These are phyloP conservation scores for Lepus townsendii DNA, from an alignment of 2,797 vertebrate species.

Conservation along the genomic window DNA sequence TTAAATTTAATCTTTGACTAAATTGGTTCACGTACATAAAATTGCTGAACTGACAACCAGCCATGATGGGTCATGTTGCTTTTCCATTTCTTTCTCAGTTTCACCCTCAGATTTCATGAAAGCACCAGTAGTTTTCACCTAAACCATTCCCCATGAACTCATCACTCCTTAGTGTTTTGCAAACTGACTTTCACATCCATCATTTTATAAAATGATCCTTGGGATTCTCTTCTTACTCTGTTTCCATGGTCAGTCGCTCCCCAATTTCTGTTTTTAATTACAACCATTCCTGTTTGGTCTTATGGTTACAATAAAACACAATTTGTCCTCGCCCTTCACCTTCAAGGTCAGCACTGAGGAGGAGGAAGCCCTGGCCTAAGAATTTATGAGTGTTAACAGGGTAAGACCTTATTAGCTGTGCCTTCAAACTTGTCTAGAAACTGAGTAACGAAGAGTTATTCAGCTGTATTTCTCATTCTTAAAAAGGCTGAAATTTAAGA, in stretches of 20 bases:
- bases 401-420: neutral
- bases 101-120: neutral
- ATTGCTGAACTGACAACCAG: neutral
- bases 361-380: neutral
- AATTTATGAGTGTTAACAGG: neutral
- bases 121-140: neutral
- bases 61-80: neutral
- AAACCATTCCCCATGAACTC: neutral
- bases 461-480: conserved; percentile 28
- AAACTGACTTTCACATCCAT: neutral
- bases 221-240: neutral
- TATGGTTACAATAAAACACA: conserved; percentile 1
- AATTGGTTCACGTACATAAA: neutral
- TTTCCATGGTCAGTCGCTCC: neutral
- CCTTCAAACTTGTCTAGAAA: neutral
- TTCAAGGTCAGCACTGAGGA: conserved; percentile 24
- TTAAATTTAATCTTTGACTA: neutral
- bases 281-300: neutral
- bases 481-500: neutral
- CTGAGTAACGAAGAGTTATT: neutral
- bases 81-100: neutral
- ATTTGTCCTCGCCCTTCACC: neutral
- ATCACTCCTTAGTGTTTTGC: neutral
- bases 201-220: neutral
- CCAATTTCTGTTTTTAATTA: conserved; percentile 22